Evolutionary conservation across 2,797 vertebrate genomes (phyloP).

Genomic region (Lepidocolaptes lacrymiger): DNA sequence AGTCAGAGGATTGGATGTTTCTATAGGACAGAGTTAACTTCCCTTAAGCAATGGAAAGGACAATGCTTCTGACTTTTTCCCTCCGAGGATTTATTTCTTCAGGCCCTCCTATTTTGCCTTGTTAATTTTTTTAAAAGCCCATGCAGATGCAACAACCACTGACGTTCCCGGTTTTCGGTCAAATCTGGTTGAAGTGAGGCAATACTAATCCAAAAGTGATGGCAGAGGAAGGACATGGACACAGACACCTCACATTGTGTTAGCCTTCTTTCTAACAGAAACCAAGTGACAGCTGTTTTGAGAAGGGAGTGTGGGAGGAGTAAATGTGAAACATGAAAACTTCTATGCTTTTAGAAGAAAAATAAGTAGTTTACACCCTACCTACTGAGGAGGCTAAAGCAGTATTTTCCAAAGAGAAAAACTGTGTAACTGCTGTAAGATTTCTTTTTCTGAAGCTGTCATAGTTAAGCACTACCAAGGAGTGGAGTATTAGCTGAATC

Average conservation of each 20-base stretch:
- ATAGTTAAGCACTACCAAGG: neutral
- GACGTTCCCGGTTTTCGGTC: neutral
- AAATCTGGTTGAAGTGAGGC: neutral
- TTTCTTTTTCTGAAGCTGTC: neutral
- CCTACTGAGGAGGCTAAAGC: neutral
- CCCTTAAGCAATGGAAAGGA: neutral
- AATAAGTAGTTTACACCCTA: neutral
- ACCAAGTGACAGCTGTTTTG: neutral
- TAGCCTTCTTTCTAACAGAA: neutral
- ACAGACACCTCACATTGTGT: neutral
- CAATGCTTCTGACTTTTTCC: neutral
- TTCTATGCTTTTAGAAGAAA: neutral
- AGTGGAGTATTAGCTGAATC: neutral
- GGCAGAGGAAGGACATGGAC: neutral
- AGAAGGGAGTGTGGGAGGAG: rapidly evolving
- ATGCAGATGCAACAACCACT: neutral
- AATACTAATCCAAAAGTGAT: neutral
- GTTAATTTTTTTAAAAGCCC: neutral
- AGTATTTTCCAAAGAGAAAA: neutral
- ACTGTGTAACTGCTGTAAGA: rapidly evolving
- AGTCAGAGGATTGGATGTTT: neutral
- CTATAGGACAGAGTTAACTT: neutral
- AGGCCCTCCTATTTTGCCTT: neutral
- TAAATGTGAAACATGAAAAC: neutral
- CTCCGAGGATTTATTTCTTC: neutral